A percentile compares a stretch with the other conserved stretches of the same genome.
These are phyloP conservation scores for Strix aluco DNA, from an alignment of 2,113 vertebrate species.

Conservation along the genomic window DNA sequence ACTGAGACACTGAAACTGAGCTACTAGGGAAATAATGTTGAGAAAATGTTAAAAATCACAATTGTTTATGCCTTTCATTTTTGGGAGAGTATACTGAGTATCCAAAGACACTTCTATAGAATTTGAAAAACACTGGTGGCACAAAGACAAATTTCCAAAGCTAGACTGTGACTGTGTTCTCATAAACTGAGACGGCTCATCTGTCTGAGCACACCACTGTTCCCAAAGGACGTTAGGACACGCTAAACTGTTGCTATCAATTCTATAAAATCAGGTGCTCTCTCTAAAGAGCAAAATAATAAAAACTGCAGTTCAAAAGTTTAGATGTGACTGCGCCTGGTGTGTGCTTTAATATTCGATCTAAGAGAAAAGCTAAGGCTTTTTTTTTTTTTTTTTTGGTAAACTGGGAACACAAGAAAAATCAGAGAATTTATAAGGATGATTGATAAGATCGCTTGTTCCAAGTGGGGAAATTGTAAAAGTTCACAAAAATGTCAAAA, in stretches of 20 bases:
- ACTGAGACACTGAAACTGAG: background rate
- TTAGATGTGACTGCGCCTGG: constrained; percentile 64
- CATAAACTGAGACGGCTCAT: constrained; percentile 61
- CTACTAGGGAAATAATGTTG: constrained; percentile 20
- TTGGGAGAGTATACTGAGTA: constrained; percentile 6
- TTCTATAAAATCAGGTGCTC: constrained; percentile 62
- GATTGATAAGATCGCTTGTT: constrained; percentile 16
- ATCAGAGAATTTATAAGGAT: constrained; percentile 21
- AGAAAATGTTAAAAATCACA: constrained; percentile 25
- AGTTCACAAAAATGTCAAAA: constrained; percentile 31
- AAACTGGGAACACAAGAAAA: constrained; percentile 48
- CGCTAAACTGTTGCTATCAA: constrained; percentile 69
- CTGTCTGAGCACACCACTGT: constrained; percentile 58
- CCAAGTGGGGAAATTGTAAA: constrained; percentile 45
- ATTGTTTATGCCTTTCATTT: constrained; percentile 20
- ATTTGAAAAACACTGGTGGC: constrained; percentile 51
- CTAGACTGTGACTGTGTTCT: constrained; percentile 51
- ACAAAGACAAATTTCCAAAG: constrained; percentile 61
- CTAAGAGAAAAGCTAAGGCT: constrained; percentile 35
- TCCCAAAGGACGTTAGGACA: constrained; percentile 55
- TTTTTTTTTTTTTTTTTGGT: background rate
- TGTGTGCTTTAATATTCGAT: constrained; percentile 65
- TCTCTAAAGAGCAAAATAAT: constrained; percentile 64
- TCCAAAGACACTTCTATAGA: constrained; percentile 53
- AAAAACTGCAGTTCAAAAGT: constrained; percentile 71